phyloP scores from a whole-genome alignment of 2,113 vertebrate genomes.

The Suricata suricatta region DNA sequence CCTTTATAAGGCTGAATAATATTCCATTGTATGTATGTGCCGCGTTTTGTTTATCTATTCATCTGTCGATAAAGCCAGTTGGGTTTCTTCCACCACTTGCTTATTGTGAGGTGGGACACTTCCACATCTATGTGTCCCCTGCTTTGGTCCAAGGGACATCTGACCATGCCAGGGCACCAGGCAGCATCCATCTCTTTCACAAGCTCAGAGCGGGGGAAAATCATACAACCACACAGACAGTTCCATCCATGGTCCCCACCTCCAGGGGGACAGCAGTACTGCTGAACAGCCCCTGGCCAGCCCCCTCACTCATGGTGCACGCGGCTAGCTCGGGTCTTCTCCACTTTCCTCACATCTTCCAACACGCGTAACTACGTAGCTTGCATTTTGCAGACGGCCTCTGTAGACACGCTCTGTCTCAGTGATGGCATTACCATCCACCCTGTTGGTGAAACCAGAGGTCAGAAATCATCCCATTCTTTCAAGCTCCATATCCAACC shows the following conservation, averaged over 20 bases:
- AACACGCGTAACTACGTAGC: background rate
- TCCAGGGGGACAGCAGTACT: background rate
- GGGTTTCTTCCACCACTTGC: background rate
- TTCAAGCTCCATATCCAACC: background rate
- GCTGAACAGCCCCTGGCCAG: background rate
- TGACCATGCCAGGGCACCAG: background rate
- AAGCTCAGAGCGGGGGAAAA: too few species aligned
- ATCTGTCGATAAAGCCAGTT: background rate
- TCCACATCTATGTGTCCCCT: background rate
- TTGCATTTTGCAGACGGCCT: background rate
- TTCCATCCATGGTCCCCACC: background rate
- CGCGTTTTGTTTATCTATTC: background rate
- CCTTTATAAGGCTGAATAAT: background rate
- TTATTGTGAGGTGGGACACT: background rate
- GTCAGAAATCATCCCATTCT: background rate
- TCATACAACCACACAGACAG: background rate
- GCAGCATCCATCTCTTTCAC: background rate
- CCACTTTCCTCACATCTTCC: background rate
- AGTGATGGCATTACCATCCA: background rate
- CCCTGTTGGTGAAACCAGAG: background rate
- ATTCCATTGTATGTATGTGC: background rate
- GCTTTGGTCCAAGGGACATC: background rate
- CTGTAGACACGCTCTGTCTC: background rate
- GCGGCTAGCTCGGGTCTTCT: background rate
- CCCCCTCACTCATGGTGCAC: background rate